Evolutionary conservation across 2,113 vertebrate species (phyloP), one percentile per base, ranked within the genome.

Genomic region (Xiphophorus couchianus): DNA sequence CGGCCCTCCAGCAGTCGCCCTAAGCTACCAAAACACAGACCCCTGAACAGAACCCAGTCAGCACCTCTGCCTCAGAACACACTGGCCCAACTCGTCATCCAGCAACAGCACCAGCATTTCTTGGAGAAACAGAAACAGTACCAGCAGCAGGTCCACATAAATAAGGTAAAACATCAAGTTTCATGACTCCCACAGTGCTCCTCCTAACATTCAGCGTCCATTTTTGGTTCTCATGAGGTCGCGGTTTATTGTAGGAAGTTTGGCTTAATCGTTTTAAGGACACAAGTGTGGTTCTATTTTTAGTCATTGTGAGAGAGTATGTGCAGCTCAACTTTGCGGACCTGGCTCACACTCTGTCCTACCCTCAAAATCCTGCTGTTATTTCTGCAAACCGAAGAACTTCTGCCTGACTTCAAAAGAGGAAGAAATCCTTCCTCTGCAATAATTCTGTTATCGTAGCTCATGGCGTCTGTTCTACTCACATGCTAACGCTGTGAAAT

Each of bases 61-160:
- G 97, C 97, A 27, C 98, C 97, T 31, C 94, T 99, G 92, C 98
- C 97, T 78, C 98, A 99, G 92, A 97, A 96, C 87, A 96, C 97
- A 0, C 92, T 99, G 93, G 98, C 98, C 69, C 98, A 99, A 87
- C 95, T 99, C 68, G 97, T 99, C 84, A 98, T 98, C 88, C 98
- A 98, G 90, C 97, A 99, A 89, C 98, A 99, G 66, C 98, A 99
- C 91, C 98, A 98, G 92, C 97, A 99, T 42, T 98, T 99, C 93
- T 90, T 98, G 92, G 97, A 99, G 93, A 97, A 97, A 78, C 98
- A 98, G 93, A 99, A 98, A 92, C 96, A 97, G 73, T 99, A 98
- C 91, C 97, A 99, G 92, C 97, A 99, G 86, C 96, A 99, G 92
- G 89, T 98, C 91, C 97, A 98, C 84, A 96, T 98, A 95, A 99